Base-by-base conservation (phyloP, 2,888 invertebrate species). In the Pollenia labialis region DNA sequence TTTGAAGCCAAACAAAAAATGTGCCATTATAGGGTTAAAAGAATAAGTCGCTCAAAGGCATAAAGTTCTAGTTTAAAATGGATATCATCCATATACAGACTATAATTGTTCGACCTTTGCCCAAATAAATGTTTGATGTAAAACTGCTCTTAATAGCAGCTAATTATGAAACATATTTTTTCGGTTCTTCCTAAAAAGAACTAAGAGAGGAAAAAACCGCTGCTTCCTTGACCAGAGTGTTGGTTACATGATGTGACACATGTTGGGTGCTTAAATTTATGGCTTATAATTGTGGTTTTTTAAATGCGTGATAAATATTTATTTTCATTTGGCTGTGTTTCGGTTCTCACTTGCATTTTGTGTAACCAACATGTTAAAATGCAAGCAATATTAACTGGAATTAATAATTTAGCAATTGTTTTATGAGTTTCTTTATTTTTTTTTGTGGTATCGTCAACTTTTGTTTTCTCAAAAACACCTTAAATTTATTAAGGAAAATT, bases 201-300 rank as follows among this genome's bases (percentile, higher is more conserved):
- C 0, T 6, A 32, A 32, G 32, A 32, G 6, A 32, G 4, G 6
- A 32, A 32, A 32, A 32, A 32, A 32, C 32, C 10, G 14, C 32
- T 18, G 68, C 16, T 46, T 68, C 68, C 64, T 74, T 64, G 58
- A 62, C 76, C 23, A 42, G 18, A 56, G 46, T 74, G 60, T 62
- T 72, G 48, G 23, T 52, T 60, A 60, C 48, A 74, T 76, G 72
- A 68, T 79, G 72, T 76, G 76, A 81, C 83, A 81, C 81, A 81
- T 87, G 81, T 83, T 87, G 50, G 80, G 64, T 83, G 60, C 71
- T 84, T 81, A 81, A 81, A 87, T 87, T 87, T 87, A 87, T 83
- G 83, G 54, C 72, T 68, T 62, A 76, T 83, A 87, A 87, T 87
- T 87, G 83, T 81, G 60, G 86, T 64, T 77, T 71, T 23, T 84